phyloP scores from a whole-genome alignment of 2,113 vertebrate genomes.

The Guaruba guarouba region DNA sequence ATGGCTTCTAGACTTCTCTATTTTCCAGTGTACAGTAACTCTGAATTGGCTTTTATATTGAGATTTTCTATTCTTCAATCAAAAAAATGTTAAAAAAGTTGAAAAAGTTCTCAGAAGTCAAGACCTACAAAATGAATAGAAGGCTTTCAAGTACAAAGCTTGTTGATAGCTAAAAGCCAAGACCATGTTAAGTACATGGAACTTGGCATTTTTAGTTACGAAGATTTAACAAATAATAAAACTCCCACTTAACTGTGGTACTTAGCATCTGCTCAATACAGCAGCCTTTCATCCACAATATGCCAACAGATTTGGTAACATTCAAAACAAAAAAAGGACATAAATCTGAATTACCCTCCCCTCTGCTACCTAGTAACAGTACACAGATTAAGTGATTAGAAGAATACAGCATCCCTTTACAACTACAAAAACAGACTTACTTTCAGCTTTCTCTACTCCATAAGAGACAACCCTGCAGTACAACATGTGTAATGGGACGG shows the following conservation, averaged over 20 bases:
- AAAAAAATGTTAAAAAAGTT: background rate
- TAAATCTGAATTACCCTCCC: background rate
- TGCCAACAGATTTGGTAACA: background rate
- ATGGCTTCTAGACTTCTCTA: background rate
- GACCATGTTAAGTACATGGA: accelerated
- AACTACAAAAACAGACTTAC: background rate
- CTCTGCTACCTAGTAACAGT: background rate
- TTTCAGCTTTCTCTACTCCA: background rate
- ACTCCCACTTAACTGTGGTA: background rate
- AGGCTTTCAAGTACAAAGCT: background rate
- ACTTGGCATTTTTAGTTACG: background rate
- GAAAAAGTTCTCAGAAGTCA: background rate
- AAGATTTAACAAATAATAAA: background rate
- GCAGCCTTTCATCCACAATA: background rate
- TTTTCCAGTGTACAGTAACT: background rate
- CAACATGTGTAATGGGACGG: background rate
- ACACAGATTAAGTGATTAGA: background rate
- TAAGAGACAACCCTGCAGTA: background rate
- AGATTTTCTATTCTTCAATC: background rate
- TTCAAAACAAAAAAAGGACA: background rate
- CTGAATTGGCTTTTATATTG: background rate
- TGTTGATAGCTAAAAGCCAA: background rate
- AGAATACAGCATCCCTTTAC: background rate
- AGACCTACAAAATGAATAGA: background rate
- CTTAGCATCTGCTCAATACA: background rate